Conservation (phyloP, 2,797 vertebrate genomes). For the Cuniculus paca region DNA sequence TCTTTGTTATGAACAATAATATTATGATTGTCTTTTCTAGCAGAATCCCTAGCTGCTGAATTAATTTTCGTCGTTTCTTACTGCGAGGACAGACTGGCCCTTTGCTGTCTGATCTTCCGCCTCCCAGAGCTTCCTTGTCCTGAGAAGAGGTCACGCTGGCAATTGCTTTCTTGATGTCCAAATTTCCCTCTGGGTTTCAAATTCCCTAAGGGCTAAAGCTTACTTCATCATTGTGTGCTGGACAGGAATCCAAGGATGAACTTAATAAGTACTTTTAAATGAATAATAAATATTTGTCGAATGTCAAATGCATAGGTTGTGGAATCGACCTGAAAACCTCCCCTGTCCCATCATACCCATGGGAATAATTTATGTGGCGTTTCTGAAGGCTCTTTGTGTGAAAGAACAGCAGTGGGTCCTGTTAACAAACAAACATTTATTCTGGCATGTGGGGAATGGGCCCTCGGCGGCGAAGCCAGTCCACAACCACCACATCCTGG, state of each 20-base stretch:
- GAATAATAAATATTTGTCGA: conserved; percentile 63
- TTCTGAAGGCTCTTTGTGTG: neutral
- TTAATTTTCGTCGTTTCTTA: conserved; percentile 60
- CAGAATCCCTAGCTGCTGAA: conserved; percentile 65
- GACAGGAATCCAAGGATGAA: conserved; percentile 23
- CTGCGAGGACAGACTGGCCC: neutral
- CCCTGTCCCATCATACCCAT: neutral
- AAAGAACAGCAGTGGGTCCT: neutral
- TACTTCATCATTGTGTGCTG: neutral
- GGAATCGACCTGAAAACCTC: conserved; percentile 44
- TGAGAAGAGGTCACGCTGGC: neutral
- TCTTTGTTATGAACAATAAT: conserved; percentile 61
- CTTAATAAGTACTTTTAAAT: conserved; percentile 65
- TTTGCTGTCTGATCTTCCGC: neutral
- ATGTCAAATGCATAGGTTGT: conserved; percentile 63
- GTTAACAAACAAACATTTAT: neutral
- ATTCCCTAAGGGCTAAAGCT: neutral
- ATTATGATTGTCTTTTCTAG: conserved; percentile 57
- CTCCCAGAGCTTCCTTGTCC: neutral
- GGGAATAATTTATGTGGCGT: conserved; percentile 23
- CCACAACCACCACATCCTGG: neutral
- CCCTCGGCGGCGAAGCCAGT: neutral
- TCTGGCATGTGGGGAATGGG: neutral
- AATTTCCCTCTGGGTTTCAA: neutral
- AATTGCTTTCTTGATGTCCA: neutral